Percentiles rank a stretch among this genome's conserved stretches.
phyloP scores from a whole-genome alignment of 2,113 vertebrate species.

The Myanophis thanlyinensis region DNA sequence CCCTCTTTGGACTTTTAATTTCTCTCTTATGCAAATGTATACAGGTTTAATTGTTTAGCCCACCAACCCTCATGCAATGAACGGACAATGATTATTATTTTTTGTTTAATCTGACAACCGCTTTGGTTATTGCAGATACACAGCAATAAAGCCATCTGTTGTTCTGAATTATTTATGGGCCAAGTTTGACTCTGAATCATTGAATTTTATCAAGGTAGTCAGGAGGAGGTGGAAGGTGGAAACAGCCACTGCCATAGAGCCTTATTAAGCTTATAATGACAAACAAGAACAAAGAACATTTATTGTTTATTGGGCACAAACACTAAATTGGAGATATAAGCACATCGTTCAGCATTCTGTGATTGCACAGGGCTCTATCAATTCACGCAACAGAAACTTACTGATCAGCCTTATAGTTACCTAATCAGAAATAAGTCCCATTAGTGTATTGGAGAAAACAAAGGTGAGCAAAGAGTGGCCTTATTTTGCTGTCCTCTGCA shows the following conservation, averaged over 20 bases:
- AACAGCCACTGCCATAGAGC: background rate
- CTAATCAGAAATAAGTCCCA: background rate
- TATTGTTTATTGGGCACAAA: background rate
- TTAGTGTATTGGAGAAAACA: background rate
- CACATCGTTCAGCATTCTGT: background rate
- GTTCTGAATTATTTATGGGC: conserved; percentile 13
- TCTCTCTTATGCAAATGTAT: background rate
- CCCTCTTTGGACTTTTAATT: background rate
- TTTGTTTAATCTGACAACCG: background rate
- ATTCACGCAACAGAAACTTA: background rate
- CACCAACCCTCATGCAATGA: background rate
- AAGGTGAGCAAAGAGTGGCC: background rate
- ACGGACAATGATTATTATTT: background rate
- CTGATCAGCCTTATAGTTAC: background rate
- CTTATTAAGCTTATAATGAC: background rate
- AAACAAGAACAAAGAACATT: background rate
- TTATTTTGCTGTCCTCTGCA: background rate
- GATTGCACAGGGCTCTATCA: background rate
- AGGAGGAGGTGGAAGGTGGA: too few relatives aligned
- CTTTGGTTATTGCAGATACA: background rate
- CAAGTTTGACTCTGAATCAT: background rate
- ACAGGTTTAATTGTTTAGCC: background rate
- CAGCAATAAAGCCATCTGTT: conserved; percentile 11
- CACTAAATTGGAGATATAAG: background rate
- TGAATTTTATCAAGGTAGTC: conserved; percentile 9